phyloP scores from a whole-genome alignment of 2,113 vertebrate genomes.

The Notothenia coriiceps region DNA sequence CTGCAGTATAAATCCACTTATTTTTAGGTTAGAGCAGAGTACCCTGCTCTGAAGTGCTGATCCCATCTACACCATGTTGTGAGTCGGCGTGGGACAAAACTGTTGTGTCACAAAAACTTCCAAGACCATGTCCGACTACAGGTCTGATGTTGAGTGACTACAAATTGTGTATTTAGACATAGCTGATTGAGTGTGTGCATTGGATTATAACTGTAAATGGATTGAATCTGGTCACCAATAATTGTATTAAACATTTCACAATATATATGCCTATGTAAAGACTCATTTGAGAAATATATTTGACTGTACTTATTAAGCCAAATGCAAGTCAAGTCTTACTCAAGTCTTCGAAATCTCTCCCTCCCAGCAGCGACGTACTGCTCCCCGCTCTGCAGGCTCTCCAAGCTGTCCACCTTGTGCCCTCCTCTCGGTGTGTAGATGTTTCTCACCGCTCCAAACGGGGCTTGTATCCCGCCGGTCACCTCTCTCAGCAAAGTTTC shows the following conservation, averaged over 20 bases:
- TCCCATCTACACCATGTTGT: constrained; percentile 23
- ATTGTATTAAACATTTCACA: background rate
- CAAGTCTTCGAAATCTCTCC: constrained; percentile 94
- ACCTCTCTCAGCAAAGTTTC: constrained; percentile 94
- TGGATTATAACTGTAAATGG: background rate
- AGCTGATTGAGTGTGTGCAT: background rate
- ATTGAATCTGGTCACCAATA: background rate
- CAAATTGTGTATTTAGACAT: background rate
- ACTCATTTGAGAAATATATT: background rate
- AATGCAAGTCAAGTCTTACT: constrained; percentile 84
- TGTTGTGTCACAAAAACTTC: constrained; percentile 33
- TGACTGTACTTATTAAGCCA: background rate
- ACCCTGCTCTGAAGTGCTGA: constrained; percentile 23
- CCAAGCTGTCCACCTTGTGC: constrained; percentile 89
- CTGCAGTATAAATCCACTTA: constrained; percentile 45
- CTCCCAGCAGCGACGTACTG: constrained; percentile 95
- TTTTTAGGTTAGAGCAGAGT: constrained; percentile 39
- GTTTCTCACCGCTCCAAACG: constrained; percentile 94
- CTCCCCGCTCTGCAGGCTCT: constrained; percentile 91
- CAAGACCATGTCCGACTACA: constrained; percentile 4
- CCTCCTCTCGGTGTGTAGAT: constrained; percentile 94
- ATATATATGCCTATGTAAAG: background rate
- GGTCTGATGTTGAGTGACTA: background rate
- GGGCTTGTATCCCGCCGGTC: constrained; percentile 90
- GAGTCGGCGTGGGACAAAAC: constrained; percentile 40